A percentile compares a stretch with the other conserved stretches of the same genome.
These are phyloP conservation scores for Apeira syringaria DNA, from an alignment of 2,888 invertebrate genomes.

Conservation along the genomic window DNA sequence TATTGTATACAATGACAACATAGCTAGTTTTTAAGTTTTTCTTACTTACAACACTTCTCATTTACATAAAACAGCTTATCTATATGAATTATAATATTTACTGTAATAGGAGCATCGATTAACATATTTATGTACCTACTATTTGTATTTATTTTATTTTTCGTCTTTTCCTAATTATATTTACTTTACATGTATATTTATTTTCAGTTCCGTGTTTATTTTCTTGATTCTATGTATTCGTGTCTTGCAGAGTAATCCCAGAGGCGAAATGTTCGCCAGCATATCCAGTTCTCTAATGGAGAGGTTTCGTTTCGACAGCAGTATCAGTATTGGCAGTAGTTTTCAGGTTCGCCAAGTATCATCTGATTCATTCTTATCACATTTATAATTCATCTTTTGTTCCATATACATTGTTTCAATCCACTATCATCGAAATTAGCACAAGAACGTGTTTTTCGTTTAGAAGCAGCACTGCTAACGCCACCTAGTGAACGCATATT, in stretches of 20 bases:
- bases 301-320: constrained; percentile 90
- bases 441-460: constrained; percentile 11
- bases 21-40: too few species aligned
- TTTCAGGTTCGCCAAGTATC: constrained; percentile 85
- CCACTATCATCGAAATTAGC: constrained; percentile 20
- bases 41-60: not conserved
- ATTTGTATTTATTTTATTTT: constrained; percentile 26
- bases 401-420: constrained; percentile 34
- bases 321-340: constrained; percentile 89
- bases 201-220: constrained; percentile 51
- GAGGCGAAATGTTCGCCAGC: constrained; percentile 93
- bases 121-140: constrained; percentile 19
- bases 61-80: too few species aligned
- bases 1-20: constrained; percentile 14
- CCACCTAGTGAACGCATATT: constrained; percentile 40
- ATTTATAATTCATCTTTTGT: constrained; percentile 35
- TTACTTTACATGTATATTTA: constrained; percentile 50
- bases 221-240: constrained; percentile 46
- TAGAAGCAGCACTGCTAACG: constrained; percentile 29
- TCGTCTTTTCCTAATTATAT: constrained; percentile 36
- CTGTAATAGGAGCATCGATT: constrained; percentile 12
- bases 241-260: constrained; percentile 87
- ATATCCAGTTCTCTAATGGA: constrained; percentile 92
- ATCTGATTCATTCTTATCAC: constrained; percentile 47
- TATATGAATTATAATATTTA: not conserved